These are phyloP conservation scores for Sitta europaea DNA, from an alignment of 2,113 vertebrate species.

Conservation along the genomic window DNA sequence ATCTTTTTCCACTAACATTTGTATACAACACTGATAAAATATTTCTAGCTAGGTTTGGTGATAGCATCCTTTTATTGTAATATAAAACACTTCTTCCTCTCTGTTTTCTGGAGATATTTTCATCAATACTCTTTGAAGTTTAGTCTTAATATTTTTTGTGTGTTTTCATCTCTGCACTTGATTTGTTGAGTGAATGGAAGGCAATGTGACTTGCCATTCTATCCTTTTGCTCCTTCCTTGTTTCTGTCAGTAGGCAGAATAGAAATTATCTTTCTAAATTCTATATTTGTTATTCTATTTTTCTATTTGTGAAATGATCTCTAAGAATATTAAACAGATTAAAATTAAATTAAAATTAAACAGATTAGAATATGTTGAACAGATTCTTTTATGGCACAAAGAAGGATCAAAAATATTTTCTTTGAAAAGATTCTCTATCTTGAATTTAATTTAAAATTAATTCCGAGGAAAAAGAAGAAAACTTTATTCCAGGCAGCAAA, in stretches of 20 bases:
- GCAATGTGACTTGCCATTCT: not conserved
- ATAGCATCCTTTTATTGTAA: not conserved
- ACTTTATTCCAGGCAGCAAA: not conserved
- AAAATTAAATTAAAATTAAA: too few species aligned
- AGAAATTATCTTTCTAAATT: not conserved
- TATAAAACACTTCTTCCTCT: not conserved
- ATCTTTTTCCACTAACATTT: not conserved
- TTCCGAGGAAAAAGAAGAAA: not conserved
- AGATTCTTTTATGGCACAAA: not conserved
- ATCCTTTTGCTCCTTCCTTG: not conserved
- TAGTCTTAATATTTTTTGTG: not conserved
- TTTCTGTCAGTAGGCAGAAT: not conserved
- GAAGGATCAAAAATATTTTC: not conserved
- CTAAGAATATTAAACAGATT: not conserved
- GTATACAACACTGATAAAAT: not conserved
- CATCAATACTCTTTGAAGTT: not conserved
- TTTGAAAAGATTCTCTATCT: not conserved
- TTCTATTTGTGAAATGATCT: not conserved
- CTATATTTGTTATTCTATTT: not conserved
- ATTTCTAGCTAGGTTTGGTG: not conserved
- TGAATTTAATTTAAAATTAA: not conserved
- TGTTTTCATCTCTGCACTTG: constrained; percentile 1
- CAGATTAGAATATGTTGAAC: not conserved
- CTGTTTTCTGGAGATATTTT: not conserved
- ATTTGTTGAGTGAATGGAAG: not conserved